Conservation (phyloP, 2,888 invertebrate species). For the Pristionchus maxplancki region DNA sequence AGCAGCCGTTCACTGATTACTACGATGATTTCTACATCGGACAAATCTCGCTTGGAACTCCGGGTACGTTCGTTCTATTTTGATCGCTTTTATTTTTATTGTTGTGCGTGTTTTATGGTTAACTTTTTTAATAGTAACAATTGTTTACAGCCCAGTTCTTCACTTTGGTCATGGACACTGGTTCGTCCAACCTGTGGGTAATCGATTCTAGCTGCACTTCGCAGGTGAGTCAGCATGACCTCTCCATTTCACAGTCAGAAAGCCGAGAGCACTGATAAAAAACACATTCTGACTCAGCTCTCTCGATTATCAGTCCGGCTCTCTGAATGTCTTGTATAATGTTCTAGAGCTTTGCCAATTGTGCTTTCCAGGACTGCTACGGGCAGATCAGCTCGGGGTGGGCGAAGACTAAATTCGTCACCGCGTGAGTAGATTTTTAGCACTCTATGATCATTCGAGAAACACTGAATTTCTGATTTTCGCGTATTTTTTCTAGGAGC, state of each 20-base stretch:
- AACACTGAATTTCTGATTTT: too few species aligned
- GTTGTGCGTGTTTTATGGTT: not conserved
- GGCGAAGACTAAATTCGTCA: slow-evolving; percentile 38
- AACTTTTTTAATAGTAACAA: not conserved
- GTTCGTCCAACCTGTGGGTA: slow-evolving; percentile 73
- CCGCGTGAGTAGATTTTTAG: not conserved
- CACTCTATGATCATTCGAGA: too few species aligned
- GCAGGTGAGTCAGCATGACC: not conserved
- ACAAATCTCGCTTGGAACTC: slow-evolving; percentile 73
- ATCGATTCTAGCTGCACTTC: slow-evolving; percentile 67
- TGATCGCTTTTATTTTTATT: not conserved
- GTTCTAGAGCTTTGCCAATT: too few species aligned
- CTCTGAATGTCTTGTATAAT: too few species aligned
- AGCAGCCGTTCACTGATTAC: slow-evolving; percentile 68
- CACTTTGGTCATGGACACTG: slow-evolving; percentile 71
- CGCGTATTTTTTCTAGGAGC: not conserved
- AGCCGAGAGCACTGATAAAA: too few species aligned
- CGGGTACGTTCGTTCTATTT: slow-evolving; percentile 52
- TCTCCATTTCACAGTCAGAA: too few species aligned
- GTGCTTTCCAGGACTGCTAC: slow-evolving; percentile 42
- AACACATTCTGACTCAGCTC: too few species aligned
- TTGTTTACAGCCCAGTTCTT: slow-evolving; percentile 59
- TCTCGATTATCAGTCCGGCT: too few species aligned
- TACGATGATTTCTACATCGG: slow-evolving; percentile 74
- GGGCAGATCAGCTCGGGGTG: slow-evolving; percentile 22